These are phyloP conservation scores for Erynnis tages DNA, from an alignment of 2,888 invertebrate genomes.

Conservation along the genomic window DNA sequence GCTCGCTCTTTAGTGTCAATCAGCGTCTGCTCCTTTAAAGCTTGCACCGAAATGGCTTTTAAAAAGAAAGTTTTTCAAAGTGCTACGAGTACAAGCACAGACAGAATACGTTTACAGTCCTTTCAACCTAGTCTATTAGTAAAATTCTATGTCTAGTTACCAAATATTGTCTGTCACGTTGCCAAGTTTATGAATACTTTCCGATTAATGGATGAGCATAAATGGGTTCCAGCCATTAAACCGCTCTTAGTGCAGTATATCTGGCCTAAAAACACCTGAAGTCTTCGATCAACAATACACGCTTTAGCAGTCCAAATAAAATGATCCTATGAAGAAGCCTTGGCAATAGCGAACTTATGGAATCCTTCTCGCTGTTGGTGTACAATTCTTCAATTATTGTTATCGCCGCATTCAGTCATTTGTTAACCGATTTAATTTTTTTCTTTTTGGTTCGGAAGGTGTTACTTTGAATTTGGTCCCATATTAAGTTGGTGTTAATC, in stretches of 20 bases:
- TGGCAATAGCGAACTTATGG: too few relatives aligned
- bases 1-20: slow-evolving; percentile 6
- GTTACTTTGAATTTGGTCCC: too few relatives aligned
- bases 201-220: not conserved
- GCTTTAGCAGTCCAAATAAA: too few relatives aligned
- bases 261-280: not conserved
- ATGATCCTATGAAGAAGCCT: too few relatives aligned
- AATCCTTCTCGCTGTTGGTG: too few relatives aligned
- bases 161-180: slow-evolving; percentile 6
- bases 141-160: slow-evolving; percentile 4
- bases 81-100: slow-evolving; percentile 5
- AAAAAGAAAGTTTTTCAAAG: slow-evolving; percentile 8
- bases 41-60: slow-evolving; percentile 5
- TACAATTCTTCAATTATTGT: too few relatives aligned
- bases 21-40: not conserved
- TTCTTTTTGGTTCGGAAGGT: too few relatives aligned
- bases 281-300: too few relatives aligned
- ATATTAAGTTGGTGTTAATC: too few relatives aligned
- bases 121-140: slow-evolving; percentile 14
- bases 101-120: slow-evolving; percentile 10
- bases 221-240: not conserved
- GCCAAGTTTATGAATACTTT: slow-evolving; percentile 10
- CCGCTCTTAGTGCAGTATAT: not conserved
- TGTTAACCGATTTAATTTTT: too few relatives aligned
- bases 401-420: too few relatives aligned